Base-by-base conservation (phyloP, 1,140 invertebrate genomes). In the Idris sp. region DNA sequence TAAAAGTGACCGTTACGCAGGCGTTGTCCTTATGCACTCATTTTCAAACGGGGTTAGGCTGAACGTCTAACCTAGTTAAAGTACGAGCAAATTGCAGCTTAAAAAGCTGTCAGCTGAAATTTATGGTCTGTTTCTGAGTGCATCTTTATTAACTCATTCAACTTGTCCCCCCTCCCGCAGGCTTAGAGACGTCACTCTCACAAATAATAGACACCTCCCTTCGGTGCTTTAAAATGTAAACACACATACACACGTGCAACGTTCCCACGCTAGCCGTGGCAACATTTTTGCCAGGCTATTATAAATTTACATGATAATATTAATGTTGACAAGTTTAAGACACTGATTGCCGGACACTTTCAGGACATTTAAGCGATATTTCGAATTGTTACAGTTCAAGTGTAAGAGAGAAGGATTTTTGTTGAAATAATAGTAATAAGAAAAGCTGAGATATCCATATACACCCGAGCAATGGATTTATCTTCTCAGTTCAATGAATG, bases 1-100 rank as follows among this genome's bases (percentile, higher is more conserved):
- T 64, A 35, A 28, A 31, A 44, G 51, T 33, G 13, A 33, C 19
- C 30, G 26, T 22, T 16, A n/a, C 8, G 22, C 40, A 35, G 46
- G 35, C 36, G 11, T 30, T 41, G 49, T 53, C 54, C 33, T 18
- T 22, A 6, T 10, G 18, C 33, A 35, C 62, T 68, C 72, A 62
- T 64, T 51, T 58, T 59, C 22, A 75, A 65, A n/a, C n/a, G n/a
- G n/a, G n/a, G n/a, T 58, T 75, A 33, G 72, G 72, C 69, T 53
- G 69, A 58, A 61, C n/a, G 41, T 9, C 71, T 65, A 56, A 48
- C 49, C 43, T 64, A 68, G 59, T 43, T 46, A 53, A 56, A 62
- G 22, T 3, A 7, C 25, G 14, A 9, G 22, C 14, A 30, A 53
- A 31, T 35, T 46, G 53, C 38, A 48, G 64, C 18, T 25, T 64